phyloP scores from a whole-genome alignment of 2,888 invertebrate genomes.

The Tanaodytes sp. region DNA sequence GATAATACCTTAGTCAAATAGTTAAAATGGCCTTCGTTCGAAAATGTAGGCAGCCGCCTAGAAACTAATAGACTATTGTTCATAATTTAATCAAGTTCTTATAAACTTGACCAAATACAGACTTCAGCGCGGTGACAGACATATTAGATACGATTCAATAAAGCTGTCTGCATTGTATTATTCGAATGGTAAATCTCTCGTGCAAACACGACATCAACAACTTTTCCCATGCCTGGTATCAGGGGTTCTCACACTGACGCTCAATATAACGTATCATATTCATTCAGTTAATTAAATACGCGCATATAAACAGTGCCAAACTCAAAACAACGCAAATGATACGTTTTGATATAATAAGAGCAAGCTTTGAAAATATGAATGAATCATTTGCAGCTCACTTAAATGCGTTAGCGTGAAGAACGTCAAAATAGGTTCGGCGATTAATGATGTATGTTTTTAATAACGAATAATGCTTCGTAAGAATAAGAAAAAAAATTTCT shows the following conservation, averaged over 20 bases:
- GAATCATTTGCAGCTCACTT: too few species aligned
- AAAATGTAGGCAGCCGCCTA: slow-evolving; percentile 22
- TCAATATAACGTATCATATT: slow-evolving; percentile 22
- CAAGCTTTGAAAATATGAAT: too few species aligned
- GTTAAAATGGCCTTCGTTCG: slow-evolving; percentile 18
- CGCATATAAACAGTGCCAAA: slow-evolving; percentile 49
- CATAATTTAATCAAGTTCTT: slow-evolving; percentile 69
- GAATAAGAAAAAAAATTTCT: too few species aligned
- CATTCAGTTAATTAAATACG: slow-evolving; percentile 59
- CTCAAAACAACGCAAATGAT: slow-evolving; percentile 44
- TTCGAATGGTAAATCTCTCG: slow-evolving; percentile 70
- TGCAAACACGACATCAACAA: slow-evolving; percentile 70
- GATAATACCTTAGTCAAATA: slow-evolving; percentile 23
- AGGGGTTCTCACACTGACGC: slow-evolving; percentile 63
- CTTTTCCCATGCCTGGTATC: slow-evolving; percentile 69
- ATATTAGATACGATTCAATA: slow-evolving; percentile 71
- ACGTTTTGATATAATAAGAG: too few species aligned
- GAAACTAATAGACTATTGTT: slow-evolving; percentile 39
- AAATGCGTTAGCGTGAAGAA: too few species aligned
- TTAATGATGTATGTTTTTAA: slow-evolving; percentile 18
- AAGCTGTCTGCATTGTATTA: slow-evolving; percentile 70
- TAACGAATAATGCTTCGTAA: slow-evolving; percentile 49
- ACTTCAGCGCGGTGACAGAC: slow-evolving; percentile 66
- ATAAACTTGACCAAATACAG: slow-evolving; percentile 64
- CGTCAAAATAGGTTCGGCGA: too few species aligned